These are phyloP conservation scores for Vidua chalybeata DNA, from an alignment of 2,113 vertebrate genomes.

Conservation along the genomic window DNA sequence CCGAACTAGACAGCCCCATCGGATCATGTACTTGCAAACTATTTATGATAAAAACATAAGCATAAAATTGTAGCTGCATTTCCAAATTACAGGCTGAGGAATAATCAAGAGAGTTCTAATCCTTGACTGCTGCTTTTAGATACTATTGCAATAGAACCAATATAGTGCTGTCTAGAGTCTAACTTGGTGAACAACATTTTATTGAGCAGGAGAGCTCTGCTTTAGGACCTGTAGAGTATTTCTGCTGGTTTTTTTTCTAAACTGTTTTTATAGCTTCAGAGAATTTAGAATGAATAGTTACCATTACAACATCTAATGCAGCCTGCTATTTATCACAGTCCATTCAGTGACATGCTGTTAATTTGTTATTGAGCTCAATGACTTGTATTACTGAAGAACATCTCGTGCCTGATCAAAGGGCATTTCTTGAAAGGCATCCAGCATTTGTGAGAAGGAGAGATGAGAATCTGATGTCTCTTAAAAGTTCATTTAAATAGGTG, in stretches of 20 bases:
- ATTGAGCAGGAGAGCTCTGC: not conserved
- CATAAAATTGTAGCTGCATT: not conserved
- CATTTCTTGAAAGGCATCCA: constrained; percentile 48
- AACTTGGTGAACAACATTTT: not conserved
- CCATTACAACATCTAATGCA: not conserved
- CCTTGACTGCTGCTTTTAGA: constrained; percentile 1
- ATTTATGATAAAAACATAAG: not conserved
- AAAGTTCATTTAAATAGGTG: not conserved
- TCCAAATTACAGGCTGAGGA: not conserved
- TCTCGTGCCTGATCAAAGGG: constrained; percentile 20
- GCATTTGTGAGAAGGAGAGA: not conserved
- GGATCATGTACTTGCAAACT: not conserved
- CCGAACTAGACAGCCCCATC: not conserved
- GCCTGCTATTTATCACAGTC: constrained; percentile 12
- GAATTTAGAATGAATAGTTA: constrained; percentile 16
- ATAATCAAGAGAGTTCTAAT: not conserved
- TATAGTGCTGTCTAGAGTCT: not conserved
- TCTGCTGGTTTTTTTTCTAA: not conserved
- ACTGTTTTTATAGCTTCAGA: not conserved
- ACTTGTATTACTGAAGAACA: constrained; percentile 18
- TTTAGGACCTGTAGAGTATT: not conserved
- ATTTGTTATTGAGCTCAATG: constrained; percentile 12
- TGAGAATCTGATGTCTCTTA: not conserved
- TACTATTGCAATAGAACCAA: not conserved
- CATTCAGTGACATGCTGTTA: not conserved